Base-by-base conservation (phyloP, 2,888 invertebrate genomes). In the Aleiodes leptofemur region DNA sequence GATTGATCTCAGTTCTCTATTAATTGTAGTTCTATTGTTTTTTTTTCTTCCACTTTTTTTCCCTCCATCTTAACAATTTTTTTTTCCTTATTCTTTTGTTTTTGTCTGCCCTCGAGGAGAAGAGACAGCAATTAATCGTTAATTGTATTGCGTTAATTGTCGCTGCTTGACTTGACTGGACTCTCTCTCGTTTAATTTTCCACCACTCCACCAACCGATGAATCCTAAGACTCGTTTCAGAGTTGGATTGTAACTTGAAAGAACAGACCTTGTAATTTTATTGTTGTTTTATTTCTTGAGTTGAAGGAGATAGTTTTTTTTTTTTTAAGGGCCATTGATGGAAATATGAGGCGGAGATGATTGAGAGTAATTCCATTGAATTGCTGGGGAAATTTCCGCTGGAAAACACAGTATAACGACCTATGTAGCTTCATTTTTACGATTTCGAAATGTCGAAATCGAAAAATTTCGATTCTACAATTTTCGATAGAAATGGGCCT, bases 111-210 rank as follows among this genome's bases (percentile, higher is more conserved):
- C 66, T 66, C 72, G 56, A 59, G 69, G 59, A 56, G 69, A 61
- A 78, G 74, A 74, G 56, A 66, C 38, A 69, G 69, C 74, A 76
- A 77, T 77, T 74, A 76, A 73, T 78, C 74, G 78, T 74, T 78
- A 76, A 78, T 78, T 78, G 76, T 71, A 76, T 57, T 74, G 72
- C 78, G 76, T 78, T 78, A 78, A 78, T 78, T 74, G 73, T 74
- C 72, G 57, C 38, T 59, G 59, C 59, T 59, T 34, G 34, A 59
- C 59, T 59, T 38, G 34, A 59, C 59, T 59, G 13, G 31, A 59
- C 34, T 59, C 59, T 59, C 59, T 59, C 59, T 59, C 59, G 14
- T 59, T 59, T 59, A 59, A 59, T 59, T 31, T 59, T 14, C 43
- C 43, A 6, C 43, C 9, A 43, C 43, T 43, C 43, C 8, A 3